These are phyloP conservation scores for Sycobia sp. DNA, from an alignment of 1,140 invertebrate genomes.

Conservation along the genomic window DNA sequence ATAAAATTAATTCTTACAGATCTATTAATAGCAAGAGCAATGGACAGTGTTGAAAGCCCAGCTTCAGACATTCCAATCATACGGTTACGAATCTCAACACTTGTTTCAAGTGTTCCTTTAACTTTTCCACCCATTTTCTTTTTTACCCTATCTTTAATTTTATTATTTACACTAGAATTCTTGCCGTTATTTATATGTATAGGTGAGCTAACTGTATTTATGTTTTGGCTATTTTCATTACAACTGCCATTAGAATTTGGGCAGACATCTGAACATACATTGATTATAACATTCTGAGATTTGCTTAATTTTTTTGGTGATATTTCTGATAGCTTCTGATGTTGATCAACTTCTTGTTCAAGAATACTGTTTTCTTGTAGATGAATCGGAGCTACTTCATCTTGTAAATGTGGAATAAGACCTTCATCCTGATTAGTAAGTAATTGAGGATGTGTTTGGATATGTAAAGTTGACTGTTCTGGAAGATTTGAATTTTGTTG, in stretches of 20 bases:
- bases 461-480: conserved; percentile 38
- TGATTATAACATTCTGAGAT: conserved; percentile 23
- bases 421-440: conserved; percentile 45
- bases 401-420: conserved; percentile 40
- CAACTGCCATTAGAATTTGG: conserved; percentile 43
- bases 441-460: conserved; percentile 37
- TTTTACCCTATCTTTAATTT: conserved; percentile 30
- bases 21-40: conserved; percentile 59
- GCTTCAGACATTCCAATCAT: conserved; percentile 62
- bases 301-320: conserved; percentile 17
- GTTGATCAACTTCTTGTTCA: conserved; percentile 32
- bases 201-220: conserved; percentile 36
- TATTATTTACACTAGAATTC: conserved; percentile 16
- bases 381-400: conserved; percentile 40
- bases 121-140: conserved; percentile 58
- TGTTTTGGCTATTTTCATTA: conserved; percentile 44
- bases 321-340: conserved; percentile 14
- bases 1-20: conserved; percentile 47
- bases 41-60: conserved; percentile 58
- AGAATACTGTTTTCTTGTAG: conserved; percentile 31
- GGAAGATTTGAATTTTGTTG: conserved; percentile 41
- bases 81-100: conserved; percentile 58
- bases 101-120: conserved; percentile 59
- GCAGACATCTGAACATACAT: conserved; percentile 36
- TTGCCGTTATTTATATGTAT: conserved; percentile 34